Evolutionary conservation across 2,113 vertebrate genomes (phyloP), one percentile per base, ranked within the genome.

Genomic region (Ptilonorhynchus violaceus): DNA sequence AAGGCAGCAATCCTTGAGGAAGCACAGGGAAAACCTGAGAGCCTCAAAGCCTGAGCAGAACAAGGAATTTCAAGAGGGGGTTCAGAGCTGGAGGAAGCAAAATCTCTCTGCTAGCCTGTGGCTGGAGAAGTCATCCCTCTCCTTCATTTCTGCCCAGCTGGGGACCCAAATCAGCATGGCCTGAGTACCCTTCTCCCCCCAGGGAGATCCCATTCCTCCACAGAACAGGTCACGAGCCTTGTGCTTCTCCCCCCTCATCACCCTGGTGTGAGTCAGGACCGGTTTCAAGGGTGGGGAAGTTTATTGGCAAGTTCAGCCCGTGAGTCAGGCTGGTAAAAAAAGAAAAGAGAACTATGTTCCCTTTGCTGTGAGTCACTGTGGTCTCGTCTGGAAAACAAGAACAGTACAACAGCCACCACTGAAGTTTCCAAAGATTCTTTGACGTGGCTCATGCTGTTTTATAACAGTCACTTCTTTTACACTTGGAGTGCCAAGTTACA

Each of bases 141-240:
- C 28, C 42, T 47, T 44, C 33, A 17, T 3, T 27, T 31, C 15
- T 53, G 49, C 78, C 20, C 41, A 7, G 15, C 27, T 35, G 24
- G 49, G 42, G 18, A 23, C 50, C 55, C 37, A 69, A 27, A 39
- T 6, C 22, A 9, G 42, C 2, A 0, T 1, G 3, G 8, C 18
- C 50, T 5, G 21, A 25, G 7, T 1, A 0, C 21, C 0, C 4
- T 6, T 59, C 24, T 39, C 41, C 28, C 1, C 41, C 11, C 13
- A 10, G 42, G 53, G 55, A 77, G 67, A 24, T 30, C 20, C 11
- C 2, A 5, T 4, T 37, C 33, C 11, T 15, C 25, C 30, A 5
- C 0, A 1, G 42, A 17, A 21, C 0, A 0, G 62, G 55, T 8
- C 82, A 94, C 1, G 0, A 84, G 92, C 41, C 63, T 35, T 0